Conservation (phyloP, 2,797 vertebrate genomes). For the Scyliorhinus canicula region DNA sequence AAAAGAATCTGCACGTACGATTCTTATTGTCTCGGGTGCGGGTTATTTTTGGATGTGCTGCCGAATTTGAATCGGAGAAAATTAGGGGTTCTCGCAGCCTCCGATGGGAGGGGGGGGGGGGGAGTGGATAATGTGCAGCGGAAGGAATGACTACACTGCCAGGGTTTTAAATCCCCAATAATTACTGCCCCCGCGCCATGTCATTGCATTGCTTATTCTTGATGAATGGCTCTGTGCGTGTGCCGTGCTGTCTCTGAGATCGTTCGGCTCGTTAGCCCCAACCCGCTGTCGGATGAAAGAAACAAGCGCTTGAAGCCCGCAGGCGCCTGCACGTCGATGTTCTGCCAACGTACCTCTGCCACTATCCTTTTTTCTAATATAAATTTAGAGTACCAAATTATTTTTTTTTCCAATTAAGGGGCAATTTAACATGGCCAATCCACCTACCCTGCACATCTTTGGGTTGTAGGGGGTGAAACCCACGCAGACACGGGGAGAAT, state of each 20-base stretch:
- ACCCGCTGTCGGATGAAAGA: background rate
- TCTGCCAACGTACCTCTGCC: background rate
- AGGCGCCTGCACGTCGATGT: background rate
- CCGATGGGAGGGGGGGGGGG: too few species aligned
- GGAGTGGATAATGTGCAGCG: background rate
- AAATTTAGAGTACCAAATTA: too few species aligned
- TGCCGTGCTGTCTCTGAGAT: background rate
- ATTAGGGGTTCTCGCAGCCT: background rate
- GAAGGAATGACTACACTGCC: background rate
- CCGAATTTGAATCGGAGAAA: background rate
- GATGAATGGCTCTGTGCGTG: background rate
- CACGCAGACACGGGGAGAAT: too few species aligned
- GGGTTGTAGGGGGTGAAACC: too few species aligned
- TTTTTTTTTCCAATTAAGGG: too few species aligned
- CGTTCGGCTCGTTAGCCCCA: background rate
- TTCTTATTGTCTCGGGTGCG: background rate
- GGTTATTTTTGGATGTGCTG: background rate
- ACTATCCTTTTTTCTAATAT: too few species aligned
- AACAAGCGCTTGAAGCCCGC: background rate
- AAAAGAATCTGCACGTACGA: background rate
- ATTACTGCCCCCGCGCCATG: background rate
- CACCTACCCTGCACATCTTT: too few species aligned
- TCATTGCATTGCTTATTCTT: background rate
- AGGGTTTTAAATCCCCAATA: background rate
- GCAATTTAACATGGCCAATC: too few species aligned